Base-by-base conservation (phyloP, 2,888 invertebrate species). In the Drosophila glabriapex region DNA sequence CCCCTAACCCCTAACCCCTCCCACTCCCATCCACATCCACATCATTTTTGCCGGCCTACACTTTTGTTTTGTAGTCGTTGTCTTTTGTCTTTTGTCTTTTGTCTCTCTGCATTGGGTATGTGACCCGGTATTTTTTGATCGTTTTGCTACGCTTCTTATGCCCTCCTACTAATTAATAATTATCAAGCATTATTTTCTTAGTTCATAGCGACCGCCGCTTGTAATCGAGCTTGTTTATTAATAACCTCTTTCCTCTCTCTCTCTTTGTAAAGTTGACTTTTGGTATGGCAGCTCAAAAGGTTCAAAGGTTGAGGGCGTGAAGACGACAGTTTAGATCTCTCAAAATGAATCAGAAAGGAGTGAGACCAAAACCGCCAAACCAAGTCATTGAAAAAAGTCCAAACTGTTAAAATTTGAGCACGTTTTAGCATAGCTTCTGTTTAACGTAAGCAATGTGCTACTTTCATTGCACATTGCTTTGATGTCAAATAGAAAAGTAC, bases 101-200 rank as follows among this genome's bases (percentile, higher is more conserved):
- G 72, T 68, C 61, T 65, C 59, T 59, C 66, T 68, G 63, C 56
- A 56, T 73, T 62, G 37, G 63, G 68, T 41, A 87, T 87, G 80
- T 80, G 84, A 88, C 83, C 85, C 85, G 85, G 84, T 82, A 84
- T 84, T 88, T 88, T 82, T 73, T 73, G 72, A 84, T 77, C 89
- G 80, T 76, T 89, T 89, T 89, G 89, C 71, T 88, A 85, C 78
- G 85, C 80, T 89, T 83, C 76, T 85, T 73, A 80, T 88, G 78
- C 86, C 89, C 83, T 85, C 75, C 73, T 83, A 78, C 81, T 78
- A 88, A 90, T 90, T 88, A 90, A 83, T 83, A 82, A 88, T 77
- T 81, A 86, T 86, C 77, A 85, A 80, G 72, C 69, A 77, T 70
- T 89, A 76, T 81, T 78, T 70, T 75, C 68, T 53, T 71, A 73